These are phyloP conservation scores for Unio delphinus DNA, from an alignment of 2,888 invertebrate genomes.

Conservation along the genomic window DNA sequence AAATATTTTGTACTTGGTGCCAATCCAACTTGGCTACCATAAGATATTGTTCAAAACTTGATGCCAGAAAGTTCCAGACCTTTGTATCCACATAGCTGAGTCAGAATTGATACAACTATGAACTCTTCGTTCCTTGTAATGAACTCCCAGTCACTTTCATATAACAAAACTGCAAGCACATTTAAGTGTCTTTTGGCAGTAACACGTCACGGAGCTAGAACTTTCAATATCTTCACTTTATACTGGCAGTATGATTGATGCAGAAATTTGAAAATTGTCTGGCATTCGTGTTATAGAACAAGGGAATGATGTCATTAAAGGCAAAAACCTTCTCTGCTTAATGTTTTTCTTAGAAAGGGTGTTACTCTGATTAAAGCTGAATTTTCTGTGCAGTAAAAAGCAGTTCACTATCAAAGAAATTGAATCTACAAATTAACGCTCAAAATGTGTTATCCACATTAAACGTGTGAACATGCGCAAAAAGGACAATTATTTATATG, in stretches of 20 bases:
- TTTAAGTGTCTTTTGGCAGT: too few species aligned
- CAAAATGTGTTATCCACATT: slow-evolving; percentile 11
- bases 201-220: too few species aligned
- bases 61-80: slow-evolving; percentile 1
- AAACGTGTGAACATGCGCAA: slow-evolving; percentile 5
- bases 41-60: slow-evolving; percentile 2
- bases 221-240: too few species aligned
- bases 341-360: slow-evolving; percentile 2
- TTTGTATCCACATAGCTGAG: too few species aligned
- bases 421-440: slow-evolving; percentile 7
- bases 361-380: background rate
- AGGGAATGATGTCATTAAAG: slow-evolving; percentile 10
- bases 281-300: slow-evolving; percentile 6
- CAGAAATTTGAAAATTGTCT: slow-evolving; percentile 8
- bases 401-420: slow-evolving; percentile 11
- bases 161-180: too few species aligned
- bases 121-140: too few species aligned
- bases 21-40: slow-evolving; percentile 6
- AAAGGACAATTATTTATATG: slow-evolving; percentile 5
- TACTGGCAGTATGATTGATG: too few species aligned
- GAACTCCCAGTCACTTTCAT: too few species aligned
- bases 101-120: too few species aligned
- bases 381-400: slow-evolving; percentile 6
- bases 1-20: slow-evolving; percentile 8
- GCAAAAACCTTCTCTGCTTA: slow-evolving; percentile 7